Conservation (phyloP, 2,113 vertebrate species). For the Dromiciops gliroides region DNA sequence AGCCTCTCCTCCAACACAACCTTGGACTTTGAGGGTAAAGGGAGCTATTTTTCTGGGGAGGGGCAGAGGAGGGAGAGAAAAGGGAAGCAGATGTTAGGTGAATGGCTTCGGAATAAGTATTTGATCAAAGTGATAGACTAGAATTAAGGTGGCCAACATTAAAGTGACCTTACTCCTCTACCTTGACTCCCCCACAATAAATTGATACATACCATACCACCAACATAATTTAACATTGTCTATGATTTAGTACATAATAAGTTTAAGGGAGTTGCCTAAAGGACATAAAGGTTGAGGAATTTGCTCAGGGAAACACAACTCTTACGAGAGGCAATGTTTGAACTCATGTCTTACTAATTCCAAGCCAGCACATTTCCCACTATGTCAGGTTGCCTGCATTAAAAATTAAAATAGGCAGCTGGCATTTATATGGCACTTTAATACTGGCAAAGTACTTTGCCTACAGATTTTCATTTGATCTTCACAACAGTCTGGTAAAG, state of each 20-base stretch:
- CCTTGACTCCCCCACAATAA: background rate
- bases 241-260: background rate
- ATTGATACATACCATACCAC: background rate
- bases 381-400: background rate
- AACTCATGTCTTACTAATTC: background rate
- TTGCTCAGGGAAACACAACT: background rate
- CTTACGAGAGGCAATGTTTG: background rate
- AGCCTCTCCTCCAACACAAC: background rate
- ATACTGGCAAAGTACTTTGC: background rate
- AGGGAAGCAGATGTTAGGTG: background rate
- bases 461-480: background rate
- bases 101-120: background rate
- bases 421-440: background rate
- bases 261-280: background rate
- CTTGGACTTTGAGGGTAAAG: background rate
- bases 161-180: background rate
- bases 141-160: background rate
- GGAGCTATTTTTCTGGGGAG: background rate
- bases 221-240: background rate
- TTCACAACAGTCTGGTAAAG: background rate
- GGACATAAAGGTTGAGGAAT: background rate
- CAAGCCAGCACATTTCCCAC: background rate
- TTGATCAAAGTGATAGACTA: background rate
- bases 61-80: background rate
- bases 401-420: background rate